Evolutionary conservation across 2,113 vertebrate genomes (phyloP).

Genomic region (Cichladusa arquata): DNA sequence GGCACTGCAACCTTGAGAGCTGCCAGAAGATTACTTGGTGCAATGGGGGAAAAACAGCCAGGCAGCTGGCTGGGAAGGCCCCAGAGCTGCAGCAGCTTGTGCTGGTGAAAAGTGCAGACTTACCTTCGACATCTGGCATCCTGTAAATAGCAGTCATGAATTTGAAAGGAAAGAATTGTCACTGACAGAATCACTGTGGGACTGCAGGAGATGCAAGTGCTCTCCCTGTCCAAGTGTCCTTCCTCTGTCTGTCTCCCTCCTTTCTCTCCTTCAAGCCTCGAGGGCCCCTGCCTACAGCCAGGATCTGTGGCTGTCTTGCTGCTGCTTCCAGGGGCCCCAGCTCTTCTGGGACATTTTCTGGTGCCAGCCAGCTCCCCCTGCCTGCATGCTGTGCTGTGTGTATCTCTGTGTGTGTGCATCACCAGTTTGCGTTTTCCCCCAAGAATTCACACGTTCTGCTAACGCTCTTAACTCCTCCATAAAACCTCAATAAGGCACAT

Average conservation of each 20-base stretch:
- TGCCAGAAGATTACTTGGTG: background rate
- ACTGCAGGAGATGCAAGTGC: background rate
- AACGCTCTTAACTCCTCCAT: background rate
- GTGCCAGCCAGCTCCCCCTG: background rate
- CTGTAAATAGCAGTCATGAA: background rate
- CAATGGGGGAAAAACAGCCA: background rate
- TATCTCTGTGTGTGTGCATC: background rate
- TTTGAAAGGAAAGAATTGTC: background rate
- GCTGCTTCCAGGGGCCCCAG: background rate
- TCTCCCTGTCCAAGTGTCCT: background rate
- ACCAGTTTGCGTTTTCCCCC: background rate
- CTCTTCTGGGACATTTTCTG: background rate
- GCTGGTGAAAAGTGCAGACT: background rate
- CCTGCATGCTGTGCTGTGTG: background rate
- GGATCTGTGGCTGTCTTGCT: background rate
- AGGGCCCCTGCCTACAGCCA: background rate
- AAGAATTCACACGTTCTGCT: background rate
- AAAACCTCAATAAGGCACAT: background rate
- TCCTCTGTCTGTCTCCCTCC: background rate
- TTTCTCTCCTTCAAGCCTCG: background rate
- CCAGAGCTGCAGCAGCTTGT: background rate
- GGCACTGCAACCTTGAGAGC: background rate
- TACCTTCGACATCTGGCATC: rapidly evolving
- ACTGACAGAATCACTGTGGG: background rate
- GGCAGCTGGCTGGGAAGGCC: background rate